Percentiles rank a stretch among this genome's conserved stretches.
phyloP scores from a whole-genome alignment of 2,797 vertebrate genomes.

The Pseudochaenichthys georgianus region DNA sequence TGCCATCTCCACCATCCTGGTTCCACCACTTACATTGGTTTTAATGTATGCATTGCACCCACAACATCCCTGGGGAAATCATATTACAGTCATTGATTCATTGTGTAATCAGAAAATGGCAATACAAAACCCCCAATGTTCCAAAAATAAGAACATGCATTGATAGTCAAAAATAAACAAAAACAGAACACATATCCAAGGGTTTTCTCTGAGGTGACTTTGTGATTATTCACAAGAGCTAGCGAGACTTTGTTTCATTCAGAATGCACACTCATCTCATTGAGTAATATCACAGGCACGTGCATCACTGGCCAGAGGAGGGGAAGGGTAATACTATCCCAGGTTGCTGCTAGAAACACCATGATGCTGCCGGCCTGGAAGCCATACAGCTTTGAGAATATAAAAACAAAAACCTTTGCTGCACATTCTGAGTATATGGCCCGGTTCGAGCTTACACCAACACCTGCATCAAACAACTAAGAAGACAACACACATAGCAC shows the following conservation, averaged over 20 bases:
- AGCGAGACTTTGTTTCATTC: constrained; percentile 18
- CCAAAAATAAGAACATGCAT: constrained; percentile 17
- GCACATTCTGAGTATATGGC: neutral
- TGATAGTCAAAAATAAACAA: neutral
- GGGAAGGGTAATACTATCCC: constrained; percentile 33
- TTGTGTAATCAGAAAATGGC: constrained; percentile 10
- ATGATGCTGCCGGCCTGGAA: neutral
- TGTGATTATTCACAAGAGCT: constrained; percentile 17
- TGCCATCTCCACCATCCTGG: constrained; percentile 12
- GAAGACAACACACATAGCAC: neutral
- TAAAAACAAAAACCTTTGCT: constrained; percentile 1
- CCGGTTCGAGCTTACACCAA: neutral
- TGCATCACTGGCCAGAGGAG: constrained; percentile 53
- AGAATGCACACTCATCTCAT: neutral
- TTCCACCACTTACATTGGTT: constrained; percentile 12
- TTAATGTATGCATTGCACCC: constrained; percentile 16
- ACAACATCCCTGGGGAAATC: neutral
- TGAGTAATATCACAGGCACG: constrained; percentile 47
- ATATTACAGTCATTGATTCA: constrained; percentile 5
- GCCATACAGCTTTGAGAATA: neutral
- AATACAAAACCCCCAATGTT: constrained; percentile 1
- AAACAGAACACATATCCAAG: neutral
- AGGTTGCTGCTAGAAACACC: constrained; percentile 27
- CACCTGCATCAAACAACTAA: neutral
- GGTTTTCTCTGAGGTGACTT: constrained; percentile 14